Conservation (phyloP, 2,888 invertebrate species). For the Allacma fusca region DNA sequence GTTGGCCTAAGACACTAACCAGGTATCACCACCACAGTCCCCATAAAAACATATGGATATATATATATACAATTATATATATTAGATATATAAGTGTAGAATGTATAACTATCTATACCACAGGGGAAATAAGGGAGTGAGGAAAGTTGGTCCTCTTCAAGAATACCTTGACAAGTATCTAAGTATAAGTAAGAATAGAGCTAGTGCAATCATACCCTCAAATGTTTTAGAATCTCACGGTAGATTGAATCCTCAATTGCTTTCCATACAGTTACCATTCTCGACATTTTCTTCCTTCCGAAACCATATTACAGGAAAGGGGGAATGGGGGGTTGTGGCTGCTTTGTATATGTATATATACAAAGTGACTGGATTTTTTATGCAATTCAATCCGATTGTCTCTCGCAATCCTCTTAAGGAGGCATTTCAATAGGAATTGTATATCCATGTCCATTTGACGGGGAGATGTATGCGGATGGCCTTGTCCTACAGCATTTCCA, state of each 20-base stretch:
- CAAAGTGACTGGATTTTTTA: background rate
- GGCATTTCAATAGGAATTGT: background rate
- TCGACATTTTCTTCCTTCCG: background rate
- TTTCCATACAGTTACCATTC: background rate
- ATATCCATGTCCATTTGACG: background rate
- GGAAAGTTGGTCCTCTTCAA: too few relatives aligned
- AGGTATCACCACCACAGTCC: too few relatives aligned
- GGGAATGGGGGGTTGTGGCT: background rate
- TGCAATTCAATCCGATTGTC: background rate
- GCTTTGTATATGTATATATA: background rate
- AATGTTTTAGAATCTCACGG: background rate
- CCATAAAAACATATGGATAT: too few relatives aligned
- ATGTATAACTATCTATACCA: too few relatives aligned
- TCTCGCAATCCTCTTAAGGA: background rate
- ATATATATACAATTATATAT: too few relatives aligned
- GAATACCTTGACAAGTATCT: too few relatives aligned
- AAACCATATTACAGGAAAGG: too few relatives aligned
- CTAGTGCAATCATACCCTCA: background rate
- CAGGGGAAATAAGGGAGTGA: too few relatives aligned
- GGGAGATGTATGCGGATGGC: background rate
- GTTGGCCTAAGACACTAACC: background rate
- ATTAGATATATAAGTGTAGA: too few relatives aligned
- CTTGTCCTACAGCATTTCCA: background rate
- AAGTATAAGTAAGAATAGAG: too few relatives aligned
- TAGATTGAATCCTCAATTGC: background rate